Percentiles rank a stretch among this genome's conserved stretches.
Evolutionary conservation across 2,888 invertebrate species (phyloP).

Genomic region (Phragmatobia fuliginosa): DNA sequence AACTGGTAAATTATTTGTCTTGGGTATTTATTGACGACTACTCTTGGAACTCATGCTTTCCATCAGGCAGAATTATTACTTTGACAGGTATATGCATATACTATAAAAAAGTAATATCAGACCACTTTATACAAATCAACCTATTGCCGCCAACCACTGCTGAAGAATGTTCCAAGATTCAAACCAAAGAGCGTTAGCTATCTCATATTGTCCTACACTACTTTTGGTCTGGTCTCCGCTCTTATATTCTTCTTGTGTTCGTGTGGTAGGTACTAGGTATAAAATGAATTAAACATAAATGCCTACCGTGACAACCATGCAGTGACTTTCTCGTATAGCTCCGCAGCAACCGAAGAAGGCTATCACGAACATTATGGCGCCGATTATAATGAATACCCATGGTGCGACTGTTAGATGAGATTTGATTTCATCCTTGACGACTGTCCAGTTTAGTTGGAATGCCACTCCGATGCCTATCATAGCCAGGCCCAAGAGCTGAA

Average conservation of each 20-base stretch:
- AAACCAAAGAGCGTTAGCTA: no score
- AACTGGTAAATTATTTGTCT: background rate
- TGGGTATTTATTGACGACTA: background rate
- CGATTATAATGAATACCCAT: slow-evolving; percentile 89
- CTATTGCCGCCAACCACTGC: no score
- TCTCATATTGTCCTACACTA: no score
- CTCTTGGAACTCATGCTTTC: no score
- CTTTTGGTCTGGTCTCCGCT: no score
- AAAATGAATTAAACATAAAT: background rate
- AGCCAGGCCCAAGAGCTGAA: slow-evolving; percentile 90
- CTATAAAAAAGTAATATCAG: no score
- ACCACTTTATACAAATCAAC: background rate
- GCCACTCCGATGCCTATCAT: slow-evolving; percentile 89
- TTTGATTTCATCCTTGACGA: slow-evolving; percentile 78
- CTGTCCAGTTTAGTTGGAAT: slow-evolving; percentile 87
- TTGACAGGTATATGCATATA: no score
- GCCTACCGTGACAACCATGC: slow-evolving; percentile 93
- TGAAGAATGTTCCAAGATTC: no score
- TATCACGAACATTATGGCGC: slow-evolving; percentile 91
- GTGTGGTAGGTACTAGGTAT: no score
- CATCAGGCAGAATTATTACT: no score
- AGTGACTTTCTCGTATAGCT: slow-evolving; percentile 94
- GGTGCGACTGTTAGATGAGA: slow-evolving; percentile 86
- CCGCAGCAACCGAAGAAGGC: slow-evolving; percentile 97
- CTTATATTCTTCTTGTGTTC: no score